phyloP scores from a whole-genome alignment of 2,797 vertebrate genomes.

The Monodelphis domestica region DNA sequence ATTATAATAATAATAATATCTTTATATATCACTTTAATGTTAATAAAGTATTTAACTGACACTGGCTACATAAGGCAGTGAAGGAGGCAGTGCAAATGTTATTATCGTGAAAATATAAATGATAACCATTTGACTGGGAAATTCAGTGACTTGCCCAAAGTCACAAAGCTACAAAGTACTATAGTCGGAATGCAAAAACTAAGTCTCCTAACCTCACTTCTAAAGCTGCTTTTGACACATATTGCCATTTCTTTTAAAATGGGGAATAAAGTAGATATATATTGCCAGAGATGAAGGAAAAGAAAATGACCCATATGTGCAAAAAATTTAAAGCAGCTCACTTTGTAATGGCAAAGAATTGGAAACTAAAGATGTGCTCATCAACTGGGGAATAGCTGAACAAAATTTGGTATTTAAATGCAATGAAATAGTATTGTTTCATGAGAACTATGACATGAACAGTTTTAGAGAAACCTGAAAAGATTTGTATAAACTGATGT shows the following conservation, averaged over 20 bases:
- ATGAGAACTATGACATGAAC: neutral
- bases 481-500: neutral
- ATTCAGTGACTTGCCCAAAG: neutral
- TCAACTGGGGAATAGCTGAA: neutral
- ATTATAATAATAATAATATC: neutral
- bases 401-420: neutral
- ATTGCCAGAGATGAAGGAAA: neutral
- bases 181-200: neutral
- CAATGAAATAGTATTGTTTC: neutral
- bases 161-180: neutral
- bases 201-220: neutral
- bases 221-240: neutral
- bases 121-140: neutral
- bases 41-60: neutral
- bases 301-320: neutral
- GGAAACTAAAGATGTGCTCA: neutral
- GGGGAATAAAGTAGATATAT: neutral
- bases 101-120: neutral
- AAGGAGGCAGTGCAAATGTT: neutral
- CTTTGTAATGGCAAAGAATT: neutral
- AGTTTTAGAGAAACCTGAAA: neutral
- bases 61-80: neutral
- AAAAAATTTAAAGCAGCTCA: neutral
- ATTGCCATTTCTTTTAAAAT: neutral
- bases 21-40: slow-evolving; percentile 11